These are phyloP conservation scores for Camponotus pennsylvanicus DNA, from an alignment of 1,140 invertebrate species.

Conservation along the genomic window DNA sequence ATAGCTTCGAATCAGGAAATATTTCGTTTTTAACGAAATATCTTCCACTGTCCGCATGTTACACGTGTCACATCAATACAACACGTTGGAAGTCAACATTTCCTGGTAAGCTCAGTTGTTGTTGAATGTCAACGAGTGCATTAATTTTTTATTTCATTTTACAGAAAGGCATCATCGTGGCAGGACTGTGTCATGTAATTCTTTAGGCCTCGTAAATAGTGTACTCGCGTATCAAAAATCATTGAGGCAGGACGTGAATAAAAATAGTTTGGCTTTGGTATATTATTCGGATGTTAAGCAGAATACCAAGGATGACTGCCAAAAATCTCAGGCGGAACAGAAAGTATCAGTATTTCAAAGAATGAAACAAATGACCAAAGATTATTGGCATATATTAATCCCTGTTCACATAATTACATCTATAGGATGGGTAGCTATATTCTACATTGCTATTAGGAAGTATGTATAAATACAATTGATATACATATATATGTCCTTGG, in stretches of 20 bases:
- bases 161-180: constrained; percentile 54
- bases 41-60: constrained; percentile 49
- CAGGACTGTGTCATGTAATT: constrained; percentile 30
- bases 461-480: constrained; percentile 82
- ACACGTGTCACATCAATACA: constrained; percentile 20
- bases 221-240: constrained; percentile 28
- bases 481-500: background rate
- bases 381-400: constrained; percentile 97
- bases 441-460: constrained; percentile 96
- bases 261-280: constrained; percentile 12
- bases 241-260: constrained; percentile 12
- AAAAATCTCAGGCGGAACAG: constrained; percentile 49
- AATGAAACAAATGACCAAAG: constrained; percentile 96
- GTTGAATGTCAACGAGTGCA: background rate
- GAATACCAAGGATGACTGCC: background rate
- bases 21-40: constrained; percentile 57
- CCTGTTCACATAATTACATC: constrained; percentile 96
- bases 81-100: constrained; percentile 48
- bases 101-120: constrained; percentile 61
- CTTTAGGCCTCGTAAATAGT: constrained; percentile 51
- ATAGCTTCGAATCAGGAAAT: constrained; percentile 40
- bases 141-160: constrained; percentile 24
- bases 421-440: constrained; percentile 93
- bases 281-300: constrained; percentile 52
- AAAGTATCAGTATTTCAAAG: constrained; percentile 91